Base-by-base conservation (phyloP, 1,140 invertebrate species). In the Drosophila persimilis region DNA sequence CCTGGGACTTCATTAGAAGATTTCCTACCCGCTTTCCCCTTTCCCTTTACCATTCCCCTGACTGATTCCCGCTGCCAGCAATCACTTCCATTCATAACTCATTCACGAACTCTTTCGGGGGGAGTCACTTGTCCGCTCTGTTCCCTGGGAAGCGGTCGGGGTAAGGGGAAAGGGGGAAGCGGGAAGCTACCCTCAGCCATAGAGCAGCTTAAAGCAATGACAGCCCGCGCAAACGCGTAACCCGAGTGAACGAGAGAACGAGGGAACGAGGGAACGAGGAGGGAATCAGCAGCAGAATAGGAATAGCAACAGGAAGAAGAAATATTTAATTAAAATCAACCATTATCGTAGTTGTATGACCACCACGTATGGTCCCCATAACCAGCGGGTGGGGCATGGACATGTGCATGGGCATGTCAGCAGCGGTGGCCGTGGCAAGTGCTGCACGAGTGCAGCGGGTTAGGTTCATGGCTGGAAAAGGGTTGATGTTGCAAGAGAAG, bases 291-390 rank as follows among this genome's bases (percentile, higher is more conserved):
- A 50, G 31, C 41, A 17, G 24, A 15, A 73, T 77, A 84, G 83
- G 75, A 86, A 76, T 75, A 83, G 81, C 77, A 77, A 86, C 83
- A 86, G 83, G 83, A 86, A 86, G 83, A 86, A 86, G 83, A 86
- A 88, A 86, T 86, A 86, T 86, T 86, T 86, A 86, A 86, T 86
- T 86, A 86, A 86, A 86, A 88, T 88, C 83, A 86, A 86, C 83
- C 83, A 86, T 86, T 78, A 13, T 11, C 35, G 35, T 39, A 39
- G 35, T 39, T 11, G 35, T 13, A 39, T 39, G 35, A 11, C 35
- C 35, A 39, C 35, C 35, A 8, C 35, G 35, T 13, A 75, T 81
- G 78, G 65, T 71, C 83, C 77, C 81, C 81, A 83, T 67, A 69
- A 77, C 65, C 78, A 63, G 71, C 79, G 64, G 72, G 46, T 61